A percentile compares a stretch with the other conserved stretches of the same genome.
phyloP scores from a whole-genome alignment of 1,140 invertebrate species.

The Nylanderia fulva region DNA sequence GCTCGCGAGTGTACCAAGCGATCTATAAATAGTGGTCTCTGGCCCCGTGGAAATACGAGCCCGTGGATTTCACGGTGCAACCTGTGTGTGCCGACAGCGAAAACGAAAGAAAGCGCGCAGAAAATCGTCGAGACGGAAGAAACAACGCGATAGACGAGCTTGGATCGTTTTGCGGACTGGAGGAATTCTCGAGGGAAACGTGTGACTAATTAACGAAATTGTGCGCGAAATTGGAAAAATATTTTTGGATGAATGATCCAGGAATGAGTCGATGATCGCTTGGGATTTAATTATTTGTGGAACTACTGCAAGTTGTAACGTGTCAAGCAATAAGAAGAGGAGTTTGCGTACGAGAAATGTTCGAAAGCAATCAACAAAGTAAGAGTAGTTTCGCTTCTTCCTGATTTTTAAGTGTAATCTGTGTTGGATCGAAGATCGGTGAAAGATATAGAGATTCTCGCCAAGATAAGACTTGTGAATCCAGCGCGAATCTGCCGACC shows the following conservation, averaged over 20 bases:
- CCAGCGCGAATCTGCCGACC: too few species aligned
- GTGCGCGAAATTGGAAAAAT: neutral
- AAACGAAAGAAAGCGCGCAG: constrained; percentile 20
- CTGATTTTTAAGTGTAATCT: neutral
- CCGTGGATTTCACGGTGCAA: constrained; percentile 75
- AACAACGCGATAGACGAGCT: neutral
- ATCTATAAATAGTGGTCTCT: constrained; percentile 75
- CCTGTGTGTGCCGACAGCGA: constrained; percentile 61
- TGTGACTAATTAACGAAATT: neutral
- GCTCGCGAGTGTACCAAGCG: constrained; percentile 75
- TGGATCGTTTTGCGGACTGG: neutral
- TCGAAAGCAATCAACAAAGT: neutral
- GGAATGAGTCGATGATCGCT: neutral
- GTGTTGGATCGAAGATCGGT: neutral
- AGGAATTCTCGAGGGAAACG: neutral
- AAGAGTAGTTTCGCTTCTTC: neutral
- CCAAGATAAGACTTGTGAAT: neutral
- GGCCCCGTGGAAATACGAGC: constrained; percentile 76
- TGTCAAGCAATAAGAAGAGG: neutral
- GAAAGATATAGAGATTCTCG: neutral
- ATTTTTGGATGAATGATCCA: neutral
- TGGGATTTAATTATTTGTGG: neutral
- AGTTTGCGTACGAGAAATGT: neutral
- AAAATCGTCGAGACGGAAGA: neutral
- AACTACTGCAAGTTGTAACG: neutral